Evolutionary conservation across 2,888 invertebrate genomes (phyloP).

Genomic region (Enoplolaimus lenunculus): DNA sequence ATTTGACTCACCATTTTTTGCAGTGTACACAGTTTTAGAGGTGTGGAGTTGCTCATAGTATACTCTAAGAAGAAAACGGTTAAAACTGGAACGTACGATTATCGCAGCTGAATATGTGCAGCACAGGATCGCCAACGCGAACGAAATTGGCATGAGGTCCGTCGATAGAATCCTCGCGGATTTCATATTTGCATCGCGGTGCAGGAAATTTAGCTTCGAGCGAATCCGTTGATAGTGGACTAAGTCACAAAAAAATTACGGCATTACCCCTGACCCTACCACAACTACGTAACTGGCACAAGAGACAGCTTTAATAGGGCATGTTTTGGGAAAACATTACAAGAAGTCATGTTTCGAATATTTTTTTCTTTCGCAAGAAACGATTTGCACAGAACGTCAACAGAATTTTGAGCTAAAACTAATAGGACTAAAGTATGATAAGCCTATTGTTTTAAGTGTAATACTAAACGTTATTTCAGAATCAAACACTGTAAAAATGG

Average conservation of each 20-base stretch:
- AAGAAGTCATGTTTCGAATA: not conserved
- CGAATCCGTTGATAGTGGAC: conserved; percentile 20
- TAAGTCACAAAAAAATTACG: not conserved
- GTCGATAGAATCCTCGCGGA: conserved; percentile 17
- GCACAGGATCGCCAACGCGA: conserved; percentile 22
- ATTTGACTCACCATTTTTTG: too few relatives aligned
- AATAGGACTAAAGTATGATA: too few relatives aligned
- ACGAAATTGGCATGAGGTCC: conserved; percentile 22
- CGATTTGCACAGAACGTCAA: too few relatives aligned
- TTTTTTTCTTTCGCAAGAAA: too few relatives aligned
- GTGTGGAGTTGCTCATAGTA: too few relatives aligned
- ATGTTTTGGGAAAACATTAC: not conserved
- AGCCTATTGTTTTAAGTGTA: too few relatives aligned
- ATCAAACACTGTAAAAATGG: too few relatives aligned
- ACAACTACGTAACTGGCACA: not conserved
- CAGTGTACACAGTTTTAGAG: too few relatives aligned
- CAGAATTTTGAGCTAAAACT: too few relatives aligned
- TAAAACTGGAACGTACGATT: too few relatives aligned
- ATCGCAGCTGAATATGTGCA: conserved; percentile 23
- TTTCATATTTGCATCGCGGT: conserved; percentile 21
- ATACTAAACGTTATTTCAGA: too few relatives aligned
- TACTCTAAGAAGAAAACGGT: too few relatives aligned
- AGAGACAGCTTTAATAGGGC: not conserved
- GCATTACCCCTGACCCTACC: not conserved
- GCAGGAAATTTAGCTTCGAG: conserved; percentile 18